Conservation (phyloP, 2,888 invertebrate species). For the Heliconius ethilla region DNA sequence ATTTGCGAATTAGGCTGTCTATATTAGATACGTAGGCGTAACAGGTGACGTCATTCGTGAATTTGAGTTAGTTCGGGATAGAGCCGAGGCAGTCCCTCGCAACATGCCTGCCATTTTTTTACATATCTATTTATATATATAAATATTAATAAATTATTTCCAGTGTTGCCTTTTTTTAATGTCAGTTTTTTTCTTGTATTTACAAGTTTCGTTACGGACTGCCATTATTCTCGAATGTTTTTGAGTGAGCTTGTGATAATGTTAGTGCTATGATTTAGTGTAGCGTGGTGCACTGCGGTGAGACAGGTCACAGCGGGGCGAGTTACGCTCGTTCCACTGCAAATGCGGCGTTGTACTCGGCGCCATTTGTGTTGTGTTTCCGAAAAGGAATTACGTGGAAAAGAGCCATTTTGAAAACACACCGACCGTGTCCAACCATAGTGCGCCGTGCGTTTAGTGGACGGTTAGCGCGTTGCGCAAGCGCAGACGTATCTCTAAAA, state of each 20-base stretch:
- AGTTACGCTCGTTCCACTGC: constrained; percentile 65
- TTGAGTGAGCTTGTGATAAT: constrained; percentile 61
- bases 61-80: constrained; percentile 78
- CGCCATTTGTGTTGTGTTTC: constrained; percentile 93
- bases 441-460: constrained; percentile 74
- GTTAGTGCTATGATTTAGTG: constrained; percentile 65
- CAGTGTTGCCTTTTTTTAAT: constrained; percentile 28
- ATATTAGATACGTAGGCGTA: constrained; percentile 71
- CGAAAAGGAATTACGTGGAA: constrained; percentile 89
- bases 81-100: constrained; percentile 65
- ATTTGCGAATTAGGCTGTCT: constrained; percentile 32
- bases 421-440: constrained; percentile 83
- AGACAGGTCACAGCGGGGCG: constrained; percentile 73
- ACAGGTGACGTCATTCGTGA: constrained; percentile 76
- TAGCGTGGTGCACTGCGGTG: constrained; percentile 73
- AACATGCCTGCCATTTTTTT: constrained; percentile 35
- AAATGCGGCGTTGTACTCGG: constrained; percentile 65
- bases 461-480: constrained; percentile 9
- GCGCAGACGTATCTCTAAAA: not conserved
- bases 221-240: constrained; percentile 71
- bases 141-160: constrained; percentile 26
- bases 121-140: constrained; percentile 28
- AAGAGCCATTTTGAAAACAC: constrained; percentile 95
- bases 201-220: constrained; percentile 59
- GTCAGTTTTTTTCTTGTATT: constrained; percentile 30